Conservation (phyloP, 1,140 invertebrate species). For the Ceratoteleas bidentatus region DNA sequence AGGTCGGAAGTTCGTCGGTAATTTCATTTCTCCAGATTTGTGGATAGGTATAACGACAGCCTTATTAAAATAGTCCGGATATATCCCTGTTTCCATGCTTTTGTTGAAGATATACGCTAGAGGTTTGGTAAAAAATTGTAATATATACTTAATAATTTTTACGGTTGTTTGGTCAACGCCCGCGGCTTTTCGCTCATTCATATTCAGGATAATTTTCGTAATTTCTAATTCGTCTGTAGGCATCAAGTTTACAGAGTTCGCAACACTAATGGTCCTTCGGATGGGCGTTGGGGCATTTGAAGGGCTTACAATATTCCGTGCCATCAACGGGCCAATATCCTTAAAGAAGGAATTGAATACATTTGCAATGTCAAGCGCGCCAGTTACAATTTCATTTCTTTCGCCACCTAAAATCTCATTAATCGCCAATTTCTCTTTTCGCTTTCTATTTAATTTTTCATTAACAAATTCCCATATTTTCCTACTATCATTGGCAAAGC, state of each 20-base stretch:
- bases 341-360: constrained; percentile 23
- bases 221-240: constrained; percentile 18
- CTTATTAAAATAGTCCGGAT: constrained; percentile 13
- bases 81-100: constrained; percentile 2
- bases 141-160: neutral
- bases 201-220: constrained; percentile 1
- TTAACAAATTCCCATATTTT: constrained; percentile 18
- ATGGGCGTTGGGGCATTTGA: no score
- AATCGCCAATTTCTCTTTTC: neutral
- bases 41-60: constrained; percentile 14
- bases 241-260: neutral
- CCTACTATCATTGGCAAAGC: neutral
- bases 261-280: no score
- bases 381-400: constrained; percentile 1
- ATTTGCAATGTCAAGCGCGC: neutral
- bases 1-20: neutral
- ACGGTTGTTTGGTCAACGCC: constrained; percentile 1
- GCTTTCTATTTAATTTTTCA: neutral
- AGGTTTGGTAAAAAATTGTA: neutral
- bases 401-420: neutral
- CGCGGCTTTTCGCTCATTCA: constrained; percentile 4
- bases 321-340: constrained; percentile 13
- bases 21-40: constrained; percentile 6
- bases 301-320: constrained; percentile 1
- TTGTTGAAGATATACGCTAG: constrained; percentile 13